Percentiles rank a stretch among this genome's conserved stretches.
phyloP scores from a whole-genome alignment of 2,888 invertebrate genomes.

The Odontocolon sp. region DNA sequence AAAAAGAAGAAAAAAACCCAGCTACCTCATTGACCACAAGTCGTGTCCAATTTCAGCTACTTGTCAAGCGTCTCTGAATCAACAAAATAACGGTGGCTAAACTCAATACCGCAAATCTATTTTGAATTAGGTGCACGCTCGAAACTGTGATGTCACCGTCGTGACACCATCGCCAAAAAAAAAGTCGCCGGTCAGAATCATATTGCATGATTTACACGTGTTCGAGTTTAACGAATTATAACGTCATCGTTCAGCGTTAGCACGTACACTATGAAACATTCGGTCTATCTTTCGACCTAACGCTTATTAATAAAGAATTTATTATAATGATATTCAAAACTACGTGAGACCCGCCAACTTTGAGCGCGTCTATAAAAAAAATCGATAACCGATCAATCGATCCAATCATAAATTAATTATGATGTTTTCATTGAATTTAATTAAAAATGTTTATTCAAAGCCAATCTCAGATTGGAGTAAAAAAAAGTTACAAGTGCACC shows the following conservation, averaged over 20 bases:
- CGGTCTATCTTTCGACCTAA: too few species aligned
- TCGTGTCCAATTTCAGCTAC: slow-evolving; percentile 28
- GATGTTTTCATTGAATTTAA: too few species aligned
- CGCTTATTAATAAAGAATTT: too few species aligned
- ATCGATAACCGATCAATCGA: too few species aligned
- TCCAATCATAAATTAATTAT: too few species aligned
- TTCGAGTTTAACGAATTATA: background rate
- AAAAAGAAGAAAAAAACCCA: background rate
- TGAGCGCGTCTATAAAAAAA: too few species aligned
- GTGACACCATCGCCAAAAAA: slow-evolving; percentile 51
- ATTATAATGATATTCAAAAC: too few species aligned
- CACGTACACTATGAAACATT: background rate
- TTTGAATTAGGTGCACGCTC: slow-evolving; percentile 69
- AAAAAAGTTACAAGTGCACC: too few species aligned
- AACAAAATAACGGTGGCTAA: slow-evolving; percentile 64
- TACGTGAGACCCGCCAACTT: too few species aligned
- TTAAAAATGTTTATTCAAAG: too few species aligned
- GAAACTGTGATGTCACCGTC: slow-evolving; percentile 68
- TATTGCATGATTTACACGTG: slow-evolving; percentile 17
- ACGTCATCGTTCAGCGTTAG: background rate
- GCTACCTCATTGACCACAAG: background rate
- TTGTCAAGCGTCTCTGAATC: background rate
- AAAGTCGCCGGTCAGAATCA: slow-evolving; percentile 2
- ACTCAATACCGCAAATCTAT: slow-evolving; percentile 68
- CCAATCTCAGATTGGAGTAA: too few species aligned